phyloP scores from a whole-genome alignment of 1,140 invertebrate species.

The Drosophila pseudoananassae region DNA sequence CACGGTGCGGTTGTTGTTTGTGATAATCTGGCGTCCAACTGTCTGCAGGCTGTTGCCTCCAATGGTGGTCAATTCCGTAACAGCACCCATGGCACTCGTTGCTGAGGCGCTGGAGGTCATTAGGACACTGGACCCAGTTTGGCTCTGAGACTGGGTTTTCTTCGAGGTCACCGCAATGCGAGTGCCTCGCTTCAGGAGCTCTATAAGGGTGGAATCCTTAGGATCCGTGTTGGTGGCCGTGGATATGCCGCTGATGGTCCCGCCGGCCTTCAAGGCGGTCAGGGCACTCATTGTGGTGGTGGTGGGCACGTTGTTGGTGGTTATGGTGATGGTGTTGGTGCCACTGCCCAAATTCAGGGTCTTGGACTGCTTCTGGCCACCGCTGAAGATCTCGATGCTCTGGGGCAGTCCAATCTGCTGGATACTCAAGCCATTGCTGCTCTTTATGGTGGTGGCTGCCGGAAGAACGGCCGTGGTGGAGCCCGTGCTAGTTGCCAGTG shows the following conservation, averaged over 20 bases:
- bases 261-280: slow-evolving; percentile 60
- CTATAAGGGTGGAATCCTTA: slow-evolving; percentile 86
- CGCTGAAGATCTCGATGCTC: slow-evolving; percentile 80
- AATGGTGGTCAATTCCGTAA: slow-evolving; percentile 52
- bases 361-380: slow-evolving; percentile 61
- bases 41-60: slow-evolving; percentile 40
- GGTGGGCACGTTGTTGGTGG: slow-evolving; percentile 74
- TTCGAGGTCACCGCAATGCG: slow-evolving; percentile 88
- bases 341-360: slow-evolving; percentile 62
- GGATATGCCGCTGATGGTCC: slow-evolving; percentile 40
- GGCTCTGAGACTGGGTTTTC: slow-evolving; percentile 53
- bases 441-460: slow-evolving; percentile 75
- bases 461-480: slow-evolving; percentile 68
- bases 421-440: slow-evolving; percentile 60
- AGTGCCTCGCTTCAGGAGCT: slow-evolving; percentile 88
- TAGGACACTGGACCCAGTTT: slow-evolving; percentile 39
- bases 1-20: slow-evolving; percentile 77
- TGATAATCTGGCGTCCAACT: slow-evolving; percentile 72
- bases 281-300: slow-evolving; percentile 72
- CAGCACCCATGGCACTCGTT: slow-evolving; percentile 9
- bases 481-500: slow-evolving; percentile 31
- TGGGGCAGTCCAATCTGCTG: slow-evolving; percentile 79
- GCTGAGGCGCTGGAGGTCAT: slow-evolving; percentile 31
- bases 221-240: slow-evolving; percentile 65
- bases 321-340: slow-evolving; percentile 72